Percentiles rank a stretch among this genome's conserved stretches.
Conservation (phyloP, 2,113 vertebrate genomes). For the rat (Rattus norvegicus) region GRCr8 NC_086022.1:84918001-84918500, state of each 20-base stretch:
- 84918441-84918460: neutral
- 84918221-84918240: conserved; percentile 27
- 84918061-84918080: conserved; percentile 18
- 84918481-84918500: neutral
- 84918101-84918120: conserved; percentile 34
- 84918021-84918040: conserved; percentile 9
- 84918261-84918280: conserved; percentile 33
- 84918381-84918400: neutral
- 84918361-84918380: neutral
- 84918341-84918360: neutral
- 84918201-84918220: conserved; percentile 12
- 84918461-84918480: neutral
- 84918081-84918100: neutral
- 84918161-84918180: neutral
- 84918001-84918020: neutral
- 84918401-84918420: neutral
- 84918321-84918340: neutral
- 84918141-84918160: neutral
- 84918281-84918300: neutral
- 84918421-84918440: neutral
- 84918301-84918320: neutral
- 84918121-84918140: neutral
- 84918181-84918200: neutral
- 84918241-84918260: conserved; percentile 18
- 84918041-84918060: conserved; percentile 19